phyloP scores from a whole-genome alignment of 2,113 vertebrate species.

The Cinclus mexicanus region DNA sequence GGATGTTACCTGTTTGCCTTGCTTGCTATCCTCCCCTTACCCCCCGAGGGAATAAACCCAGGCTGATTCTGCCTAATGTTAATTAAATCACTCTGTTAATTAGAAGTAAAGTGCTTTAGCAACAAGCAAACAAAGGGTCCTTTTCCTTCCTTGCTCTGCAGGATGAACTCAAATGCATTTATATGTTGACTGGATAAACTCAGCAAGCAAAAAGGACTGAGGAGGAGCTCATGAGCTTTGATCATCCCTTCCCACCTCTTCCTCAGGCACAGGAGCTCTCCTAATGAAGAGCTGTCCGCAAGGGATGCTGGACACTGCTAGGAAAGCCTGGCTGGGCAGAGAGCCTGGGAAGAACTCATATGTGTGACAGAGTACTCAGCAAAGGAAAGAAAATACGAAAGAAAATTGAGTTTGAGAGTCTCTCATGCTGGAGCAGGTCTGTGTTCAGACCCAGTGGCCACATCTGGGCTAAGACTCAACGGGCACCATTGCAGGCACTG shows the following conservation, averaged over 20 bases:
- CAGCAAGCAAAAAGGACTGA: neutral
- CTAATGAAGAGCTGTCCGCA: neutral
- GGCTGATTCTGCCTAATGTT: conserved; percentile 30
- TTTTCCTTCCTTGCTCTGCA: neutral
- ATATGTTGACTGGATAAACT: neutral
- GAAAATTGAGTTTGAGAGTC: neutral
- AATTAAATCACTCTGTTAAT: conserved; percentile 63
- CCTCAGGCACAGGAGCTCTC: neutral
- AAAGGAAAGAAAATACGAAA: neutral
- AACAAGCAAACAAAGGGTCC: conserved; percentile 54
- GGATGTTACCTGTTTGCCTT: conserved; percentile 56
- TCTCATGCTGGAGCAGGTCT: neutral
- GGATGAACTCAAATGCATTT: neutral
- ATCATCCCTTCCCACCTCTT: neutral
- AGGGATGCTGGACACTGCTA: neutral
- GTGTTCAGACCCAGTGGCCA: too few relatives aligned
- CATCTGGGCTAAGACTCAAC: neutral
- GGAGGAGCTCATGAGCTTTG: neutral
- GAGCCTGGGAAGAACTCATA: neutral
- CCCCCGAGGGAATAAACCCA: conserved; percentile 22
- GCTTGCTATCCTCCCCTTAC: neutral
- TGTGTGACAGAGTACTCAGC: fast-evolving
- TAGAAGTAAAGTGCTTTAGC: conserved; percentile 58
- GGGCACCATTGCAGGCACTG: fast-evolving
- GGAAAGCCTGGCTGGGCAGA: neutral